A percentile compares a stretch with the other conserved stretches of the same genome.
Conservation (phyloP, 2,888 invertebrate genomes). For the Drosophila pseudotalamancana region DNA sequence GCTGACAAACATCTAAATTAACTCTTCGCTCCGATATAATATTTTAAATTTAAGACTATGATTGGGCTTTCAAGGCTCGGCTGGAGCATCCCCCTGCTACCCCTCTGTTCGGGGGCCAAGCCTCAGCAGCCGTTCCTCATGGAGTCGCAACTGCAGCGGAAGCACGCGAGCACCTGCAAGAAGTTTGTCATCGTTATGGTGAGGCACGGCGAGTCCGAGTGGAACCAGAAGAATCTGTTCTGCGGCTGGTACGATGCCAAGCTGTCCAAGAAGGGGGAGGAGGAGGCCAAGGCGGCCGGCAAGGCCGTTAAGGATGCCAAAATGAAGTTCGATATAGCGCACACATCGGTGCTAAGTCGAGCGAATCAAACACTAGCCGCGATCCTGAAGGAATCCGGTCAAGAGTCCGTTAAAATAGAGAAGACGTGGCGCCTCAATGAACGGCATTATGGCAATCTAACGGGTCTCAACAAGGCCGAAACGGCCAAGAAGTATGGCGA, state of each 20-base stretch:
- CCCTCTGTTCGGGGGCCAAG: too few relatives aligned
- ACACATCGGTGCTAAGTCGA: slow-evolving; percentile 91
- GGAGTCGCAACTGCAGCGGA: too few relatives aligned
- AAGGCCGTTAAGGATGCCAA: slow-evolving; percentile 90
- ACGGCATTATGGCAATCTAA: slow-evolving; percentile 94
- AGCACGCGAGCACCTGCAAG: background rate
- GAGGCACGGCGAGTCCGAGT: slow-evolving; percentile 90
- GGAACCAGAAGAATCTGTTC: slow-evolving; percentile 90
- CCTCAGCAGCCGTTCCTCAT: too few relatives aligned
- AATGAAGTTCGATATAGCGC: slow-evolving; percentile 91
- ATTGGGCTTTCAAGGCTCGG: slow-evolving; percentile 7
- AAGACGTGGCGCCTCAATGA: slow-evolving; percentile 94
- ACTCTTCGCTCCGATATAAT: too few relatives aligned
- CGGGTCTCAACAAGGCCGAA: slow-evolving; percentile 94
- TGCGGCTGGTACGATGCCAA: slow-evolving; percentile 91
- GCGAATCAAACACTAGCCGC: slow-evolving; percentile 90
- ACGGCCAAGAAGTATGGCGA: slow-evolving; percentile 95
- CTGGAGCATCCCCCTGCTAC: background rate
- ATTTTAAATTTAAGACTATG: slow-evolving; percentile 15
- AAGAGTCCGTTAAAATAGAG: slow-evolving; percentile 87
- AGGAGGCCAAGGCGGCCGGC: slow-evolving; percentile 87
- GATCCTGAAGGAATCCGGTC: slow-evolving; percentile 88
- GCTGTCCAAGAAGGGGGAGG: slow-evolving; percentile 87
- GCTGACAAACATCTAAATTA: too few relatives aligned
- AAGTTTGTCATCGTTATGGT: slow-evolving; percentile 89